Conservation (phyloP, 2,888 invertebrate genomes). For the Sthenelais limicola region DNA sequence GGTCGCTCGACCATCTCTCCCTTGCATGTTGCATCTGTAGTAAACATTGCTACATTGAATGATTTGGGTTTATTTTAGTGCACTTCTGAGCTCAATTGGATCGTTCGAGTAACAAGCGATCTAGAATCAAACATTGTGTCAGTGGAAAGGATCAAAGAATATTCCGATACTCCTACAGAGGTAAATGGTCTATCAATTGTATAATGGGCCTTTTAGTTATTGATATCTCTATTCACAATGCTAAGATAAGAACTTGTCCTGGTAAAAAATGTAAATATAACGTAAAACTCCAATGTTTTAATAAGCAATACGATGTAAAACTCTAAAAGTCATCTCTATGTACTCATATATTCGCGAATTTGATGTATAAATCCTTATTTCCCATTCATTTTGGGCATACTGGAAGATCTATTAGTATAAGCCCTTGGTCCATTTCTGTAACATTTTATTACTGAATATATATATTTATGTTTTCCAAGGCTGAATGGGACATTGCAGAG, state of each 20-base stretch:
- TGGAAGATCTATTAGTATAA: no score
- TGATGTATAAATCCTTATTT: no score
- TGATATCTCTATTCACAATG: not conserved
- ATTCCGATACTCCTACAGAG: constrained; percentile 78
- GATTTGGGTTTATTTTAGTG: not conserved
- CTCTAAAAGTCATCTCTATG: no score
- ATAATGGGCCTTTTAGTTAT: not conserved
- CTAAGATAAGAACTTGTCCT: no score
- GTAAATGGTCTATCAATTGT: constrained; percentile 53
- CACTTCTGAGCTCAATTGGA: constrained; percentile 83
- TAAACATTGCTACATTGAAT: not conserved
- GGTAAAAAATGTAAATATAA: no score
- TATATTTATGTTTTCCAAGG: not conserved
- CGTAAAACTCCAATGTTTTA: no score
- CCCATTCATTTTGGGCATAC: no score
- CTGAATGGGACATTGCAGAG: not conserved
- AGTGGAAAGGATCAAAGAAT: constrained; percentile 96
- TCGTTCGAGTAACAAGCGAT: constrained; percentile 95
- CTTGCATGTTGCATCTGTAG: not conserved
- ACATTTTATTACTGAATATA: not conserved
- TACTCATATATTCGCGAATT: no score
- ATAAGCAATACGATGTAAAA: no score
- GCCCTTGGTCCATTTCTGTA: no score
- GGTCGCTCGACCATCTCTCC: no score
- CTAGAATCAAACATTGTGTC: constrained; percentile 97